phyloP scores from a whole-genome alignment of 1,140 invertebrate species.

The Steinernema feltiae region DNA sequence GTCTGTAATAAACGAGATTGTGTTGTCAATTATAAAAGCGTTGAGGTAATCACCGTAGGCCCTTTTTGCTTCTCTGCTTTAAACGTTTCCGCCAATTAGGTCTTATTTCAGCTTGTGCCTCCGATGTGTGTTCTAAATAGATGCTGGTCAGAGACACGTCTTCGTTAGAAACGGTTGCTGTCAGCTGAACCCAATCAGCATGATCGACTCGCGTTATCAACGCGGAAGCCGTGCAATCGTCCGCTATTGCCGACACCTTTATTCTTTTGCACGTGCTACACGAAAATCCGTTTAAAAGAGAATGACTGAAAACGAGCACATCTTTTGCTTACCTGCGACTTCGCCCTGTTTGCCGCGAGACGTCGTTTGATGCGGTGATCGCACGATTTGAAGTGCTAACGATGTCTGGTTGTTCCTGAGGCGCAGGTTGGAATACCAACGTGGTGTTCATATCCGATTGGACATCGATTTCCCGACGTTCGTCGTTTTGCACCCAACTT shows the following conservation, averaged over 20 bases:
- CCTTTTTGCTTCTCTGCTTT: not conserved
- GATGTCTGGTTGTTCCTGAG: too few relatives aligned
- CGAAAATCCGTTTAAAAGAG: not conserved
- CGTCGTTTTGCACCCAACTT: not conserved
- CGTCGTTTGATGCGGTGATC: not conserved
- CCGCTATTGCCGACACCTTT: not conserved
- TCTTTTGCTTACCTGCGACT: not conserved
- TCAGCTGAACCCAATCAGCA: not conserved
- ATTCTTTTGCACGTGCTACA: not conserved
- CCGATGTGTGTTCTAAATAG: not conserved
- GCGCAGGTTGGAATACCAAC: not conserved
- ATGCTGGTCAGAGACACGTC: not conserved
- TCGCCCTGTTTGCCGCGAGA: not conserved
- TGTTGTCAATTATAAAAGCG: not conserved
- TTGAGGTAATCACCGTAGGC: not conserved
- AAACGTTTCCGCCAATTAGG: not conserved
- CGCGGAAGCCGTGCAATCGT: not conserved
- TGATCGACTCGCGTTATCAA: not conserved
- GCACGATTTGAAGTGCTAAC: too few relatives aligned
- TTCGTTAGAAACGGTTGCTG: too few relatives aligned
- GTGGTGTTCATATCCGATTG: not conserved
- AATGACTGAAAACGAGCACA: too few relatives aligned
- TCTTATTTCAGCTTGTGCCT: not conserved
- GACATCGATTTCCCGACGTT: not conserved
- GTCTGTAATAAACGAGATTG: not conserved